A percentile compares a stretch with the other conserved stretches of the same genome.
phyloP scores from a whole-genome alignment of 2,113 vertebrate species.

The Dasypus novemcinctus region DNA sequence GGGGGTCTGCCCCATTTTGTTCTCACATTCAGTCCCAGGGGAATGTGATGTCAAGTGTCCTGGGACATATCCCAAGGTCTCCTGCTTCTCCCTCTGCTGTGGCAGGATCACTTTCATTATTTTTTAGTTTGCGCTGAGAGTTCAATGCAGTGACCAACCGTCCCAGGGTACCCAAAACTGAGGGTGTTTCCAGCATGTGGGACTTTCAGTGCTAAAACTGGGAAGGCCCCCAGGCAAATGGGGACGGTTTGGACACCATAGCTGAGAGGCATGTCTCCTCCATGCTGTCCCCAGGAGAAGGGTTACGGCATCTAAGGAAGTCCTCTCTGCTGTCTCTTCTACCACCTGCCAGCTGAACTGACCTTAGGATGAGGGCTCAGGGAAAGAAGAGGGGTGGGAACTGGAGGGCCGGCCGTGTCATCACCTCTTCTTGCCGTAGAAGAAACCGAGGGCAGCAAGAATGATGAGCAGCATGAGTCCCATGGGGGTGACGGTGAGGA shows the following conservation, averaged over 20 bases:
- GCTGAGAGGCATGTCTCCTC: neutral
- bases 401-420: accelerated
- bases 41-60: neutral
- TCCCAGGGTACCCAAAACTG: neutral
- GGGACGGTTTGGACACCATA: neutral
- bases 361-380: neutral
- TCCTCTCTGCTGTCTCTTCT: neutral
- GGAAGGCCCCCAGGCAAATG: neutral
- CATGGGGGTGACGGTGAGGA: conserved; percentile 81
- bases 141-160: neutral
- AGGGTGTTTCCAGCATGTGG: neutral
- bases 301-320: neutral
- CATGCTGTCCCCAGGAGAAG: neutral
- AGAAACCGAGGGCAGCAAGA: conserved; percentile 78
- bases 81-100: neutral
- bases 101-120: neutral
- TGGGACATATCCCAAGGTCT: neutral
- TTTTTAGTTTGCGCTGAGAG: neutral
- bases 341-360: neutral
- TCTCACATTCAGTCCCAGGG: neutral
- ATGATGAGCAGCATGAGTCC: conserved; percentile 81
- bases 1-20: neutral
- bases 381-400: neutral
- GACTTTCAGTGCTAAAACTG: neutral
- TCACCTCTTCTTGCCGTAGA: conserved; percentile 86